Evolutionary conservation across 2,113 vertebrate genomes (phyloP), one percentile per base, ranked within the genome.

Genomic region (Corapipo altera): DNA sequence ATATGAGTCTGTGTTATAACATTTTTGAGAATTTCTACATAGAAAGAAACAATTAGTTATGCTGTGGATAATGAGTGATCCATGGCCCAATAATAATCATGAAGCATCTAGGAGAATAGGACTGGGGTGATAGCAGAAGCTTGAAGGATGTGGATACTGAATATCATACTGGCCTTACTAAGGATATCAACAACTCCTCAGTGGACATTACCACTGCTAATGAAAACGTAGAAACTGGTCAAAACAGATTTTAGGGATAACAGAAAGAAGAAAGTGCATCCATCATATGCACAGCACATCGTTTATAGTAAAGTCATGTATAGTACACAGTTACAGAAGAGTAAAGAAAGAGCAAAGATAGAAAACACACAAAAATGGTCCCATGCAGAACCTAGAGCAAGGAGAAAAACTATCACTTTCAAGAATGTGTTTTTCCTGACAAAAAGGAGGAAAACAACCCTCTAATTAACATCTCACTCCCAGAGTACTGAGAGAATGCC

Each of bases 371-470:
- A 55, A 28, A 58, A 82, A 78, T 19, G 1, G 12, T 46, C 24
- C 33, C 5, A 41, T 44, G 22, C 23, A 55, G 23, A 78, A 5
- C 24, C 28, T 51, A 61, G 11, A 70, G 9, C 0, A 0, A 78
- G 26, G 11, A 78, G 3, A 15, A 78, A 77, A 70, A 9, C 6
- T 12, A 9, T 58, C 8, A 48, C 24, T 65, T 77, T 78, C 28
- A 74, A 65, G 16, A 77, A 12, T 6, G 15, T 27, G 11, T 85
- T 73, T 82, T 73, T 78, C 35, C 59, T 70, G 32, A 30, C 6
- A 66, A 65, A 55, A 23, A 57, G 14, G 7, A 74, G 11, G 35
- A 78, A 61, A 44, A 76, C 2, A 24, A 23, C 9, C 6, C 3
- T 10, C 4, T 57, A 70, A 66, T 46, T 51, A 44, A 43, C 12